Base-by-base conservation (phyloP, 2,888 invertebrate species). In the Cephus pulcher region DNA sequence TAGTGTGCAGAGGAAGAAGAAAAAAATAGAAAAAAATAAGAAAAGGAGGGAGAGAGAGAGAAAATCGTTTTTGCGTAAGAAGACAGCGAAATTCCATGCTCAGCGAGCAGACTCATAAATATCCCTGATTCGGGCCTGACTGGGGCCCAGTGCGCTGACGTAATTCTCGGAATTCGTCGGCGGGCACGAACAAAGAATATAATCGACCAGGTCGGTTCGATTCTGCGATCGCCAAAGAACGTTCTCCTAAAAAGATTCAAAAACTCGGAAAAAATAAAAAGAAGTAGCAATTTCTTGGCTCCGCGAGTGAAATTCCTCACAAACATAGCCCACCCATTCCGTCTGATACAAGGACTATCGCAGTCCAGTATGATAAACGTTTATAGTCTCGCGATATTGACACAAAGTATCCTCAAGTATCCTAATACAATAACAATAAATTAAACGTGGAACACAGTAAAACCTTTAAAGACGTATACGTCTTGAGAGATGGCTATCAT, bases 61-160 rank as follows among this genome's bases (percentile, higher is more conserved):
- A 74, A 35, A 76, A n/a, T 40, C 37, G 73, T 40, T 82, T 84
- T 81, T 82, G 83, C 79, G 82, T 82, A 82, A 84, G 84, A 83
- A 84, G 84, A 86, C 82, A 88, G 88, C 86, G 86, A 84, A 86
- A 89, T 89, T 89, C 87, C 86, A 78, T 80, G 85, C 80, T 86
- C 87, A 89, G 87, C 89, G 87, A 23, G 86, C 88, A 87, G 89
- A 88, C 88, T 87, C 86, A 89, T 89, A 89, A 89, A 89, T 89
- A 89, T 89, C 87, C 88, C 89, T 88, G 88, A 87, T 87, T 83
- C 81, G 81, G 79, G 78, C 80, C 73, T 75, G 78, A 68, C 78
- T 82, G 79, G 80, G 40, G 15, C 15, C 80, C 86, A 85, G 86
- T 88, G 86, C 6, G 6, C 40, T 83, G 87, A 89, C 85, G 86